Percentiles rank a stretch among this genome's conserved stretches.
Conservation (phyloP, 2,797 vertebrate species). For the Eulemur coronatus region DNA sequence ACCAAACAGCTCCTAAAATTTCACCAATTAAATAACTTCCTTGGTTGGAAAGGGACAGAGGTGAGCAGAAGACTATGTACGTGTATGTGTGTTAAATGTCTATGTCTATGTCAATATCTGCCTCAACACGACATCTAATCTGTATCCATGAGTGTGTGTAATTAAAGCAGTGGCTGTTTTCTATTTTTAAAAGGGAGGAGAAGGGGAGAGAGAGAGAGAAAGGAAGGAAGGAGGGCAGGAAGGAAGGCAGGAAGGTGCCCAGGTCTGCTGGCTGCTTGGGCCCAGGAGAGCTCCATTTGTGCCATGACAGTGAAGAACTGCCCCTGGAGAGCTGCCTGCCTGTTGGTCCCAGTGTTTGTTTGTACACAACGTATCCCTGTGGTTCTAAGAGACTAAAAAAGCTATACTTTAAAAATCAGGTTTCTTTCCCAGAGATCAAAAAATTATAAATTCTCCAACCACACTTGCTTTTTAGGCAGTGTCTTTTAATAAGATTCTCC, state of each 20-base stretch:
- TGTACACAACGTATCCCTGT: neutral
- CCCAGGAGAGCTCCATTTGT: neutral
- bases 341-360: neutral
- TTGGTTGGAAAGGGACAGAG: neutral
- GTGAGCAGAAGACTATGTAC: neutral
- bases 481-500: neutral
- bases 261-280: neutral
- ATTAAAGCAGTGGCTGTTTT: neutral
- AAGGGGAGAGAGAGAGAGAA: no score
- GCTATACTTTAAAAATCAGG: neutral
- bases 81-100: neutral
- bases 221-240: accelerated
- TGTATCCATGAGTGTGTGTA: neutral
- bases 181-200: neutral
- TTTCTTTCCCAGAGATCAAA: neutral
- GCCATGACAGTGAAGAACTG: neutral
- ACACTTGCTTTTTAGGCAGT: neutral
- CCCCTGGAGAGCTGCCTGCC: neutral
- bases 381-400: neutral
- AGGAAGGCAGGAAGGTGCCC: neutral
- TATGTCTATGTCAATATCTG: neutral
- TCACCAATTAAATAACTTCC: neutral
- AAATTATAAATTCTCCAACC: neutral
- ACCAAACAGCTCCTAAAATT: neutral
- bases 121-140: neutral